A percentile compares a stretch with the other conserved stretches of the same genome.
Evolutionary conservation across 2,888 invertebrate species (phyloP).

Genomic region (Cheilosia vulpina): DNA sequence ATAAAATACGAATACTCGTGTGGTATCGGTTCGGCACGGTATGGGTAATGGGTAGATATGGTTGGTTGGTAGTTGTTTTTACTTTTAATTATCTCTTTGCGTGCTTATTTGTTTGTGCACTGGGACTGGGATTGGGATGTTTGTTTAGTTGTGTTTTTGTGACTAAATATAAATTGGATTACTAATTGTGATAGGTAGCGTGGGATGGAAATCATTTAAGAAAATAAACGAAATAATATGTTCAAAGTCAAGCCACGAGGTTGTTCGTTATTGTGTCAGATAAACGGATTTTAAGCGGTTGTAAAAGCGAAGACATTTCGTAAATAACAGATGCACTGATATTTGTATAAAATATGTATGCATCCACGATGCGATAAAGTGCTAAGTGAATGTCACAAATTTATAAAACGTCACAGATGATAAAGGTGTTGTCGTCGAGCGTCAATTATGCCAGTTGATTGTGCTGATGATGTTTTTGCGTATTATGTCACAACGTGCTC

Average conservation of each 20-base stretch:
- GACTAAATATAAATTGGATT: conserved; percentile 72
- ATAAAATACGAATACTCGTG: conserved; percentile 25
- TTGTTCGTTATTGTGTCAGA: conserved; percentile 16
- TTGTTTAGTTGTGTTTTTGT: conserved; percentile 36
- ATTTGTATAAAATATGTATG: not conserved
- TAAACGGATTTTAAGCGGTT: not conserved
- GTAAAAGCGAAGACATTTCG: not conserved
- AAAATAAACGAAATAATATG: conserved; percentile 4
- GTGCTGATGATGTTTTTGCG: too few species aligned
- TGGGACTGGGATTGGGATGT: conserved; percentile 6
- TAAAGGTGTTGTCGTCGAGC: too few species aligned
- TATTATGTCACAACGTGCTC: too few species aligned
- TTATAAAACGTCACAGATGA: not conserved
- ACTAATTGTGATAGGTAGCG: conserved; percentile 64
- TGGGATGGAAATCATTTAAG: conserved; percentile 52
- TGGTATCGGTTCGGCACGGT: not conserved
- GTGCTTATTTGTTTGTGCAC: conserved; percentile 32
- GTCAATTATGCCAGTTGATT: too few species aligned
- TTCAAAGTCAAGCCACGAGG: not conserved
- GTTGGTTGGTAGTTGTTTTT: conserved; percentile 21
- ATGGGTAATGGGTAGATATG: not conserved
- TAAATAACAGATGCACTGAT: conserved; percentile 12
- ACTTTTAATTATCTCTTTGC: conserved; percentile 59
- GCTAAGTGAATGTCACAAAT: not conserved
- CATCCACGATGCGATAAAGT: not conserved